phyloP scores from a whole-genome alignment of 30 jellyfish, hydroid and myxozoan species.

The Aurelia sp. region DNA sequence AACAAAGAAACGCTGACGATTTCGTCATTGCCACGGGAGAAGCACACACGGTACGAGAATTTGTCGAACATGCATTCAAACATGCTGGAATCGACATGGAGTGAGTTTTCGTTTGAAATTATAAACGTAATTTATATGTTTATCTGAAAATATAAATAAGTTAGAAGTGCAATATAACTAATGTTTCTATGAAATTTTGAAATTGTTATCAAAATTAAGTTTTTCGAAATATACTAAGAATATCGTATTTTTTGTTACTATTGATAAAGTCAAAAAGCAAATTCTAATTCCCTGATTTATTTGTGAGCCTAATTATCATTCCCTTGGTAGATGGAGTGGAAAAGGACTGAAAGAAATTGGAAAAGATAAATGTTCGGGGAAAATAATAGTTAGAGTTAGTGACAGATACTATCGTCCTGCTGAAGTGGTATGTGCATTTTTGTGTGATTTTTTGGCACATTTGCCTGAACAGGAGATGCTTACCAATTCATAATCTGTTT shows the following conservation, averaged over 20 bases:
- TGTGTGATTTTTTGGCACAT: too few species aligned
- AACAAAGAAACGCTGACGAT: conserved; percentile 94
- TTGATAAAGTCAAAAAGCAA: too few species aligned
- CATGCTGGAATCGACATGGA: conserved; percentile 77
- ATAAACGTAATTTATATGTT: too few species aligned
- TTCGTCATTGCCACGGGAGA: conserved; percentile 97
- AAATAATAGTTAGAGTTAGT: conserved; percentile 82
- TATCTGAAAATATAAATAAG: too few species aligned
- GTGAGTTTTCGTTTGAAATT: conserved; percentile 22
- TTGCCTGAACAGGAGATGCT: too few species aligned
- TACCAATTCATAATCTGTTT: too few species aligned
- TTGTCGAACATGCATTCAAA: conserved; percentile 88
- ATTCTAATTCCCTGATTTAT: too few species aligned
- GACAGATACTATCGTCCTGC: conserved; percentile 96
- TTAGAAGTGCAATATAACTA: too few species aligned
- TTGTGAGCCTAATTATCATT: background rate
- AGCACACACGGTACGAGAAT: conserved; percentile 95
- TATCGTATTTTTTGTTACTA: too few species aligned
- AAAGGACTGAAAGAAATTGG: conserved; percentile 87
- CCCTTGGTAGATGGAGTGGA: conserved; percentile 86
- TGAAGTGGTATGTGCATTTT: conserved; percentile 83
- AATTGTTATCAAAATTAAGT: too few species aligned
- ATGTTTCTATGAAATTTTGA: too few species aligned
- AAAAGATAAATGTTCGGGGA: conserved; percentile 54
- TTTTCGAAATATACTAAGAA: too few species aligned